Evolutionary conservation across 2,113 vertebrate species (phyloP).

Genomic region (Cervus canadensis): DNA sequence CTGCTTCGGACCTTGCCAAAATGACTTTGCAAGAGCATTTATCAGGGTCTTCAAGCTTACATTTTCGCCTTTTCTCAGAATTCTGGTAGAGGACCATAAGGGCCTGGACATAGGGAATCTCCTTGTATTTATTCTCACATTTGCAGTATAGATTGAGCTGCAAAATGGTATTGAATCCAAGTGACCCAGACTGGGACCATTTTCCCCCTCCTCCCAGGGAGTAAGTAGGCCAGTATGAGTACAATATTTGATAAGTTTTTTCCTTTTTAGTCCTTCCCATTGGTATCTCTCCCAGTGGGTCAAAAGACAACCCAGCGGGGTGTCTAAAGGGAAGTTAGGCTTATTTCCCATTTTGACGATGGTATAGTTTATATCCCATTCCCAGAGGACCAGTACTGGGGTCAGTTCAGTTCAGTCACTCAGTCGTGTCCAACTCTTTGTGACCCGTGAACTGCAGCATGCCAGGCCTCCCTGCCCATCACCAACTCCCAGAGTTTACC

Average conservation of each 20-base stretch:
- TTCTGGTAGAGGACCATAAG: not conserved
- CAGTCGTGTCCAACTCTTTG: not conserved
- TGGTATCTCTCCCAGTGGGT: not conserved
- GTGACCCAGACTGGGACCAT: not conserved
- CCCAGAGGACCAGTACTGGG: not conserved
- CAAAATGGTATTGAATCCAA: not conserved
- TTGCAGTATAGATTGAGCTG: not conserved
- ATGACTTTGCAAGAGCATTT: not conserved
- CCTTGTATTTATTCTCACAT: not conserved
- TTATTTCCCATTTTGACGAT: not conserved
- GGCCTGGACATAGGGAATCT: not conserved
- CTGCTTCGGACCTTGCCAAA: not conserved
- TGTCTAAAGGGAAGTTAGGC: not conserved
- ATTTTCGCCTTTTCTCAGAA: not conserved
- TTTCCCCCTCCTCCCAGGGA: not conserved
- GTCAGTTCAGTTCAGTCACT: not conserved
- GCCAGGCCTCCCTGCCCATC: not conserved
- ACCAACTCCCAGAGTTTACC: not conserved
- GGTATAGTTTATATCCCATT: not conserved
- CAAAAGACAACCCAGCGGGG: not conserved
- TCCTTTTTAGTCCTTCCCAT: not conserved
- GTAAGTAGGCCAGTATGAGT: not conserved
- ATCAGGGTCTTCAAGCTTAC: not conserved
- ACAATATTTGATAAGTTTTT: not conserved
- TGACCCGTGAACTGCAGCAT: not conserved